Evolutionary conservation across 2,888 invertebrate genomes (phyloP), one percentile per base, ranked within the genome.

Genomic region (Pheosia tremula): DNA sequence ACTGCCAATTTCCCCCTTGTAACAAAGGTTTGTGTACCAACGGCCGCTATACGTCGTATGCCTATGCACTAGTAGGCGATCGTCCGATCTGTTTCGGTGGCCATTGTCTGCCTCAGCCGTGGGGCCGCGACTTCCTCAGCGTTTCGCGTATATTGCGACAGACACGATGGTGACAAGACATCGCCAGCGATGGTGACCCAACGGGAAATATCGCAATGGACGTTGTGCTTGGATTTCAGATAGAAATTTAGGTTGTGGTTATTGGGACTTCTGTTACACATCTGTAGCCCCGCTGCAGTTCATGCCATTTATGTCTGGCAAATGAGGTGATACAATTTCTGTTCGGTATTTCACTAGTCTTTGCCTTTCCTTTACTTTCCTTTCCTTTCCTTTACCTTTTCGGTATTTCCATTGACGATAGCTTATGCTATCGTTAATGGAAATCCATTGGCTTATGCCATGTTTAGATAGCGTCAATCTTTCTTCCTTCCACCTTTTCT

Each of bases 41-140:
- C 53, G 53, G 36, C 5, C 36, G 2, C 53, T 37, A 37, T 13
- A 41, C 56, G 13, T 56, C n/a, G 10, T 38, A 24, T 24, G 24
- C 7, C 37, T 53, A 38, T 37, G 56, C 55, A 41, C 64, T 56
- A 66, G 60, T 54, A 59, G 67, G 71, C 66, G 55, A 38, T 55
- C 64, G 69, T 50, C 66, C 71, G 69, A 75, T 75, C 77, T 38
- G 75, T 71, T 63, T 47, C 77, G 75, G 63, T 71, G 55, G 62
- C 69, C 64, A 75, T 75, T 75, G 75, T 75, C 66, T 62, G 37
- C 7, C 59, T 63, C n/a, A 37, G 38, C 13, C 49, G 47, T 65
- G 56, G 49, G 74, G 74, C 66, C 63, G 66, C 68, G 8, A 74
- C 74, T 75, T 76, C 75, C 76, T 73, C 56, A 10, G 38, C 11